Conservation (phyloP, 2,888 invertebrate species). For the Andrena haemorrhoa region DNA sequence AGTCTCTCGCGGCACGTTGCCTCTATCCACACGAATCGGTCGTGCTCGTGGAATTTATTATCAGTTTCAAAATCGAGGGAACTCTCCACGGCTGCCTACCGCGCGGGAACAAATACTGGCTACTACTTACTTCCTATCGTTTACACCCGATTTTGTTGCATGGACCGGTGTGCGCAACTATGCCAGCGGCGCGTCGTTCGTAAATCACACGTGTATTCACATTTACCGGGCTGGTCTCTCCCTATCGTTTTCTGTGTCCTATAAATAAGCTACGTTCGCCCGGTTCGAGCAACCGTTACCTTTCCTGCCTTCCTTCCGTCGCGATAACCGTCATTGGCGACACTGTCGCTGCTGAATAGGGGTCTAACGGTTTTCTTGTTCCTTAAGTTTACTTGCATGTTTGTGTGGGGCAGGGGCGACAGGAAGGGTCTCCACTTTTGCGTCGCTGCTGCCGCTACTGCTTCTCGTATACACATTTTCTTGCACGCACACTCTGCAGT, state of each 20-base stretch:
- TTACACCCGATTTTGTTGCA: not conserved
- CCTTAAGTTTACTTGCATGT: no score
- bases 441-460: not conserved
- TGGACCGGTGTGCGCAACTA: not conserved
- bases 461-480: not conserved
- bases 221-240: not conserved
- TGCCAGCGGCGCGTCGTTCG: no score
- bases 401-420: no score
- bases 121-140: not conserved
- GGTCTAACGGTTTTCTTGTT: no score
- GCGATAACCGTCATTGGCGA: no score
- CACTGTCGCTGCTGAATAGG: no score
- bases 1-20: slow-evolving; percentile 38
- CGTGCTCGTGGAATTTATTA: slow-evolving; percentile 22
- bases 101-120: not conserved
- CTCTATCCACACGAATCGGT: slow-evolving; percentile 15
- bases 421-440: not conserved
- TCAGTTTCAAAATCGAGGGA: slow-evolving; percentile 2
- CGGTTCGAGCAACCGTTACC: not conserved
- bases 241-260: slow-evolving; percentile 3
- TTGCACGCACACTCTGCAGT: not conserved
- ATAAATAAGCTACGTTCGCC: not conserved
- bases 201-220: no score
- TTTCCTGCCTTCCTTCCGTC: not conserved
- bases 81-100: not conserved